Evolutionary conservation across 1,140 invertebrate species (phyloP).

Genomic region (Papilio helenus): DNA sequence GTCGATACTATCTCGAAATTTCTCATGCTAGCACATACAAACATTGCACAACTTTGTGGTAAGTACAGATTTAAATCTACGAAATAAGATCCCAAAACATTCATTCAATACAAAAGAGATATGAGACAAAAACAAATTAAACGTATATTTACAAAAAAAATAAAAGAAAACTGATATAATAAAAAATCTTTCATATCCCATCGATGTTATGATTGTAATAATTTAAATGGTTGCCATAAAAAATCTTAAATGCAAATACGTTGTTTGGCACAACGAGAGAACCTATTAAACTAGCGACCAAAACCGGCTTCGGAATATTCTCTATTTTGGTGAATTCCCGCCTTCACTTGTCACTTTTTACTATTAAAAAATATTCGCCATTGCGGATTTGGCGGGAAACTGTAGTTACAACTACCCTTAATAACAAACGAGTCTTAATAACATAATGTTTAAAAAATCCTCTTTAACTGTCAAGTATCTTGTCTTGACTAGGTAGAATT

Average conservation of each 20-base stretch:
- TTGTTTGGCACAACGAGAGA: constrained; percentile 25
- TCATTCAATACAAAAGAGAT: neutral
- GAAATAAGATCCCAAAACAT: neutral
- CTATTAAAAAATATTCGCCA: neutral
- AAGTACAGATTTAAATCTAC: constrained; percentile 28
- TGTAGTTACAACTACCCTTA: neutral
- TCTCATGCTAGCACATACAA: neutral
- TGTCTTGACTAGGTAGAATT: constrained; percentile 53
- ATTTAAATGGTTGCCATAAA: neutral
- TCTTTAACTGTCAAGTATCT: constrained; percentile 40
- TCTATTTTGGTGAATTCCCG: too few species aligned
- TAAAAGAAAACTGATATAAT: neutral
- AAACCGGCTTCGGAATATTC: neutral
- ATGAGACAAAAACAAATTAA: neutral
- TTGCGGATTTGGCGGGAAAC: constrained; percentile 8
- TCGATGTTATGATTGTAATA: neutral
- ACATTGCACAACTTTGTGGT: constrained; percentile 7
- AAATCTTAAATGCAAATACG: constrained; percentile 30
- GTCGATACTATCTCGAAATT: too few species aligned
- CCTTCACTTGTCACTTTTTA: too few species aligned
- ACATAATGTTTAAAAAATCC: constrained; percentile 44
- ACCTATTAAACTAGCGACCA: constrained; percentile 13
- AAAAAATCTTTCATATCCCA: neutral
- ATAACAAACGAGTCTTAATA: constrained; percentile 40
- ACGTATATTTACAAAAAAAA: neutral